Conservation (phyloP, 2,888 invertebrate species). For the Polyommatus iphigenia region DNA sequence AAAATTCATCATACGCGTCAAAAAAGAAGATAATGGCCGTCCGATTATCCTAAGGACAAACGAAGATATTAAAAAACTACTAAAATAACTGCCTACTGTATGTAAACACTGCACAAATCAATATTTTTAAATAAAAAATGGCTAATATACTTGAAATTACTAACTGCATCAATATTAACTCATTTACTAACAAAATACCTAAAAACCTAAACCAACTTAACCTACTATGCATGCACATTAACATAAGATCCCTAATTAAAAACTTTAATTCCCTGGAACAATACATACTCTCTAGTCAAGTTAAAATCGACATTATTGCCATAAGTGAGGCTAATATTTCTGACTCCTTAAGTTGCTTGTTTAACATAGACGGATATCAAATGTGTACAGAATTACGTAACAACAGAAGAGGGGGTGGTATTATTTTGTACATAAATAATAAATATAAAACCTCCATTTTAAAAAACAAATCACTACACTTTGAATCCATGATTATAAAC, state of each 20-base stretch:
- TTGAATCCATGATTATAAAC: slow-evolving; percentile 32
- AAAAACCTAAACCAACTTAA: neutral
- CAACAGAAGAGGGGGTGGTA: slow-evolving; percentile 40
- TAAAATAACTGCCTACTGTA: neutral
- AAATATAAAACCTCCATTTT: slow-evolving; percentile 33
- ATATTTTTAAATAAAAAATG: slow-evolving; percentile 6
- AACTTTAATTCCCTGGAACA: neutral
- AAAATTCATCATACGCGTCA: slow-evolving; percentile 8
- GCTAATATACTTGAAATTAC: slow-evolving; percentile 28
- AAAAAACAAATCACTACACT: slow-evolving; percentile 33
- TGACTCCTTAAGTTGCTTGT: slow-evolving; percentile 37
- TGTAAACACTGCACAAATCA: neutral
- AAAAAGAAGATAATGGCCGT: neutral
- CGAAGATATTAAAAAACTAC: neutral
- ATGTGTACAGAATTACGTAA: slow-evolving; percentile 41
- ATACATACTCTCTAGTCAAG: neutral
- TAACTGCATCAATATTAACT: slow-evolving; percentile 34
- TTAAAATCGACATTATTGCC: slow-evolving; percentile 37
- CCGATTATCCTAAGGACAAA: neutral
- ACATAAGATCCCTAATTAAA: slow-evolving; percentile 2
- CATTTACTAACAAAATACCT: slow-evolving; percentile 33
- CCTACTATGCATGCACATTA: neutral
- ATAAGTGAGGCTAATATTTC: slow-evolving; percentile 40
- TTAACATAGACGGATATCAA: slow-evolving; percentile 41
- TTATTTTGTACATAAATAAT: slow-evolving; percentile 37